Evolutionary conservation across 2,797 vertebrate genomes (phyloP).

Genomic region (Thunnus albacares): DNA sequence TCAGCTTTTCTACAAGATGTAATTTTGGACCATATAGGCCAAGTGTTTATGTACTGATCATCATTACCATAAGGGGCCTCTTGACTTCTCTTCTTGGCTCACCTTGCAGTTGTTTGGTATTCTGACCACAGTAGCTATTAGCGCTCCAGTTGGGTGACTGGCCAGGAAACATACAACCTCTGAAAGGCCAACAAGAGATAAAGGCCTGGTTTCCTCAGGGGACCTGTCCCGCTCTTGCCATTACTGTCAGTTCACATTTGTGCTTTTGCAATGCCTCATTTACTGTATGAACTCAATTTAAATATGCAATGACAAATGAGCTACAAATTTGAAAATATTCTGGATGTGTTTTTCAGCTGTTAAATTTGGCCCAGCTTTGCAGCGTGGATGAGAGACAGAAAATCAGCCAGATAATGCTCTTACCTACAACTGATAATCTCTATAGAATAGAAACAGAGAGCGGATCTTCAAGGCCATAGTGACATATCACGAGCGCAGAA

Average conservation of each 20-base stretch:
- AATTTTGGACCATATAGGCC: neutral
- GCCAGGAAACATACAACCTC: conserved; percentile 68
- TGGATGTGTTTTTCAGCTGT: neutral
- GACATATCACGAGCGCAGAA: neutral
- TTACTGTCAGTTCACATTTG: conserved; percentile 13
- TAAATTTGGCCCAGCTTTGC: neutral
- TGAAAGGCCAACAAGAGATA: conserved; percentile 39
- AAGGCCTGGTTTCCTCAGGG: conserved; percentile 25
- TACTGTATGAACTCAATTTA: neutral
- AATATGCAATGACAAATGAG: conserved; percentile 19
- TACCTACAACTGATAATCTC: neutral
- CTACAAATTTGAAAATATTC: neutral
- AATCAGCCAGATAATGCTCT: neutral
- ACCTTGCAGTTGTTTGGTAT: conserved; percentile 54
- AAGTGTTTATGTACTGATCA: neutral
- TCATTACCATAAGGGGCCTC: neutral
- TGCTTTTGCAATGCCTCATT: conserved; percentile 6
- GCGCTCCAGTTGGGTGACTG: conserved; percentile 41
- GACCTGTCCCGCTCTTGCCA: conserved; percentile 8
- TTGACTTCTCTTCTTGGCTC: conserved; percentile 11
- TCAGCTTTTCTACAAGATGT: neutral
- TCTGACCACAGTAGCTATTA: conserved; percentile 52
- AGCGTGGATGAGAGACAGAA: neutral
- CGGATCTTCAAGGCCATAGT: neutral
- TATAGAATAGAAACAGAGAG: neutral